Conservation (phyloP, 2,888 invertebrate genomes). For the Entomobrya multifasciata region DNA sequence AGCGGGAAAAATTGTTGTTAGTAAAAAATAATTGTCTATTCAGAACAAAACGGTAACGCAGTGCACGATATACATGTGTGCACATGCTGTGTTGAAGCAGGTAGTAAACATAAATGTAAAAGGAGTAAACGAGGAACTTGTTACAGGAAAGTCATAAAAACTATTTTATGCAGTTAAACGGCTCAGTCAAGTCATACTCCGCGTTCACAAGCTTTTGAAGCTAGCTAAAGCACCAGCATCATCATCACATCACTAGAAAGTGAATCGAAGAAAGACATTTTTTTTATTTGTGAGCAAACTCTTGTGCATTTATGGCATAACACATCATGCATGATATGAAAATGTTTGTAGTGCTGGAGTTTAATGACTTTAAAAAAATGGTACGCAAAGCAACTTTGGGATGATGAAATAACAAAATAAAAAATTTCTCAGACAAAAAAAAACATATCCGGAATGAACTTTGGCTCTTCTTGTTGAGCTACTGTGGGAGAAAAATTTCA, state of each 20-base stretch:
- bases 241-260: background rate
- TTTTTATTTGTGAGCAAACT: background rate
- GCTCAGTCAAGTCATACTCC: background rate
- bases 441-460: conserved; percentile 59
- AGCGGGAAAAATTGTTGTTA: conserved; percentile 9
- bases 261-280: background rate
- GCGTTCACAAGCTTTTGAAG: background rate
- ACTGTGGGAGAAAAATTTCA: conserved; percentile 26
- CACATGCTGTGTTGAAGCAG: background rate
- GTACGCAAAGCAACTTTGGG: conserved; percentile 2
- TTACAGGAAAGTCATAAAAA: conserved; percentile 63
- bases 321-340: background rate
- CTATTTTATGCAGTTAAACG: background rate
- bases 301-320: background rate
- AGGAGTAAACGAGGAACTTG: conserved; percentile 41
- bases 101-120: background rate
- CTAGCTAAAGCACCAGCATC: background rate
- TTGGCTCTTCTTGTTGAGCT: background rate
- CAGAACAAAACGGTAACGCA: background rate
- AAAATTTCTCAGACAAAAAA: conserved; percentile 58
- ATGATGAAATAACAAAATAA: conserved; percentile 42
- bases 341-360: conserved; percentile 33
- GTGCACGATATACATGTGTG: background rate
- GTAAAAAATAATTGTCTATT: too few relatives aligned
- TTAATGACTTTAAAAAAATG: conserved; percentile 53